phyloP scores from a whole-genome alignment of 2,797 vertebrate genomes.

The Gastrophryne carolinensis region DNA sequence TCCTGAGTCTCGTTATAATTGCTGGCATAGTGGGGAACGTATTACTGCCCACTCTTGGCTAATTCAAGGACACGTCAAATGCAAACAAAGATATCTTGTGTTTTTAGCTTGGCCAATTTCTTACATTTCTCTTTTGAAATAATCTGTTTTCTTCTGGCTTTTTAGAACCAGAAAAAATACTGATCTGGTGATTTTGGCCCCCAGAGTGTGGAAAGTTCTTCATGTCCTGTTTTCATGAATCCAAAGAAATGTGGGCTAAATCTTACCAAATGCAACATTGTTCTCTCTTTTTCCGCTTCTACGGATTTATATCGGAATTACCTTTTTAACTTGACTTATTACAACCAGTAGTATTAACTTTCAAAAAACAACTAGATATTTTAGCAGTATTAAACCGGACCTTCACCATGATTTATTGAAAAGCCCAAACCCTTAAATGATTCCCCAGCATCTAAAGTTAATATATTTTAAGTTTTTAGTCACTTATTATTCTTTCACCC shows the following conservation, averaged over 20 bases:
- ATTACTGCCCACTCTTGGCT: conserved; percentile 7
- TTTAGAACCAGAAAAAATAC: conserved; percentile 33
- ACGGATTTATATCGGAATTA: background rate
- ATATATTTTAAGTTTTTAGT: too few species aligned
- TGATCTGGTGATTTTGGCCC: conserved; percentile 37
- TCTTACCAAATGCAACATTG: conserved; percentile 17
- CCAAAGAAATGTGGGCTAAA: conserved; percentile 24
- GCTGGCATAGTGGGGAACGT: conserved; percentile 8
- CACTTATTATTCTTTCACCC: too few species aligned
- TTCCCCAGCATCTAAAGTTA: too few species aligned
- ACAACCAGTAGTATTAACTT: background rate
- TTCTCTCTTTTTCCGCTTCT: conserved; percentile 3
- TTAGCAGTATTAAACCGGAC: too few species aligned
- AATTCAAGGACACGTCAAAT: conserved; percentile 18
- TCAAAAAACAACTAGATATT: too few species aligned
- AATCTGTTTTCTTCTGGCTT: conserved; percentile 44
- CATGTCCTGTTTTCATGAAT: conserved; percentile 25
- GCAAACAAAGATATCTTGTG: conserved; percentile 28
- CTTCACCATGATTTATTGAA: too few species aligned
- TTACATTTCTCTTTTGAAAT: conserved; percentile 28
- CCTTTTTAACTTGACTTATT: background rate
- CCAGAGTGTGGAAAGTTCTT: conserved; percentile 35
- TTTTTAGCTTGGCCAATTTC: conserved; percentile 13
- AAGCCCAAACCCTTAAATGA: too few species aligned
- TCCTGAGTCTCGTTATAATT: background rate